Evolutionary conservation across 2,113 vertebrate genomes (phyloP).

Genomic region (Elaphurus davidianus): DNA sequence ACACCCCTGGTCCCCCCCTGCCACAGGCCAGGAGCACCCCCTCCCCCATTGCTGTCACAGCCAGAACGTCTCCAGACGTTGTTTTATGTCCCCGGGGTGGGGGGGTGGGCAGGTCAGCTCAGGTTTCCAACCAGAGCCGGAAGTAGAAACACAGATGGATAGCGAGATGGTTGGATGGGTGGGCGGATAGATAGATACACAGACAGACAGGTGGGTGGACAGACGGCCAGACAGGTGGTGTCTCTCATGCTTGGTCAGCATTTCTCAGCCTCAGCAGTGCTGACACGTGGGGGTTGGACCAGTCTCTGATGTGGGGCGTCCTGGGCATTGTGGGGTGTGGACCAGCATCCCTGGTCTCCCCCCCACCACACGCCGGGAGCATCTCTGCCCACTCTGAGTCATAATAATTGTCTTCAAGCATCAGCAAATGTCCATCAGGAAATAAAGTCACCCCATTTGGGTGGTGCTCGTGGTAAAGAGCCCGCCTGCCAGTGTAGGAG

Average conservation of each 20-base stretch:
- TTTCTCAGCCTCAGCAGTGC: not conserved
- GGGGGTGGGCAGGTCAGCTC: not conserved
- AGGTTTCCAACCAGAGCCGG: not conserved
- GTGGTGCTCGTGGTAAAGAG: not conserved
- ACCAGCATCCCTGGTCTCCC: not conserved
- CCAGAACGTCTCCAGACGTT: not conserved
- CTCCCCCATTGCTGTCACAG: not conserved
- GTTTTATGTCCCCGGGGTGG: rapidly evolving
- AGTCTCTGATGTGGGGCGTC: rapidly evolving
- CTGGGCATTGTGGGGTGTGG: rapidly evolving
- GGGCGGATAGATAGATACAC: rapidly evolving
- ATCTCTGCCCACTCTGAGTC: not conserved
- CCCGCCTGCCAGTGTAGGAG: rapidly evolving
- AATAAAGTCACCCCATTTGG: not conserved
- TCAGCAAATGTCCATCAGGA: not conserved
- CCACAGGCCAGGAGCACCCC: rapidly evolving
- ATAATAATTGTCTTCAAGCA: not conserved
- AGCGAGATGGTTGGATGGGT: not conserved
- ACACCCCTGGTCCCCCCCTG: rapidly evolving
- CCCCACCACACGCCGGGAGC: rapidly evolving
- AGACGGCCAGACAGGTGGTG: rapidly evolving
- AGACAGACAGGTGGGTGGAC: not conserved
- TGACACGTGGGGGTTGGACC: rapidly evolving
- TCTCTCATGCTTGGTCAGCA: rapidly evolving
- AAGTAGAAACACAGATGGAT: not conserved